Percentiles rank a stretch among this genome's conserved stretches.
Conservation (phyloP, 2,797 vertebrate species). For the Cyprinella venusta region DNA sequence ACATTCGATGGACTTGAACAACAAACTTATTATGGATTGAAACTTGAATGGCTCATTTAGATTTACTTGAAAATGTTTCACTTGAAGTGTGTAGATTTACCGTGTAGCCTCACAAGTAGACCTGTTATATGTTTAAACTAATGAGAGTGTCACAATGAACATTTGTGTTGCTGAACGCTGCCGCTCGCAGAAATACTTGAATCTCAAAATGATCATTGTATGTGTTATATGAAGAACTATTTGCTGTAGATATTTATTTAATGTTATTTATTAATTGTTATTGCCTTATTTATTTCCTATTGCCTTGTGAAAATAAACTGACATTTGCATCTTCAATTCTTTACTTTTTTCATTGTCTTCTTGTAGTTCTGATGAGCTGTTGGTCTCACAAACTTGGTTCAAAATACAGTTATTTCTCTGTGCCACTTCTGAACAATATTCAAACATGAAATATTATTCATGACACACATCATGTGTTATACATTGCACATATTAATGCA, state of each 20-base stretch:
- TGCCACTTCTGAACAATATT: neutral
- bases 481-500: neutral
- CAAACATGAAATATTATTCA: neutral
- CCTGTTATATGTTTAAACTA: conserved; percentile 26
- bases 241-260: conserved; percentile 53
- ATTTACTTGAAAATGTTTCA: conserved; percentile 48
- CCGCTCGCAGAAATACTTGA: conserved; percentile 59
- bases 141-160: conserved; percentile 29
- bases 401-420: neutral
- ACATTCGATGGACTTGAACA: conserved; percentile 45
- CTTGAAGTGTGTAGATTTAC: conserved; percentile 28
- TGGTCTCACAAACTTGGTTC: neutral
- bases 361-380: neutral
- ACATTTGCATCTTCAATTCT: neutral
- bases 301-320: conserved; percentile 53
- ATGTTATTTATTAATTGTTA: conserved; percentile 74
- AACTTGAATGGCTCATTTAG: conserved; percentile 49
- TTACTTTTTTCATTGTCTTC: conserved; percentile 14
- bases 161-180: conserved; percentile 35
- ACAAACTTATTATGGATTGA: conserved; percentile 41
- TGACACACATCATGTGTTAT: neutral
- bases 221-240: conserved; percentile 53
- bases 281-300: conserved; percentile 65
- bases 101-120: conserved; percentile 28
- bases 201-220: conserved; percentile 21